A percentile compares a stretch with the other conserved stretches of the same genome.
Evolutionary conservation across 2,113 vertebrate genomes (phyloP).

Genomic region (Lethenteron reissneri): DNA sequence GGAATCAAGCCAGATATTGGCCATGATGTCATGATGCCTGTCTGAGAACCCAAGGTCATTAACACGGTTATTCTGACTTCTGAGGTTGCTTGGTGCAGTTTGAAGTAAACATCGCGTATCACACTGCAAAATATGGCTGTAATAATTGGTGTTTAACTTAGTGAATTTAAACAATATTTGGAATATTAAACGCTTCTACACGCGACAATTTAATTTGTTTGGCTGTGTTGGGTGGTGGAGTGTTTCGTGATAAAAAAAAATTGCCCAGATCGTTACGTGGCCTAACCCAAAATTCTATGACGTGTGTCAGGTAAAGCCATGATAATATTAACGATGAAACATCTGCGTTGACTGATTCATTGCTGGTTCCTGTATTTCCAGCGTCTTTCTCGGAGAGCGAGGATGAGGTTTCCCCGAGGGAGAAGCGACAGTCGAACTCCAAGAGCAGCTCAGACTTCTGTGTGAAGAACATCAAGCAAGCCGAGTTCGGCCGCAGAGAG

Average conservation of each 20-base stretch:
- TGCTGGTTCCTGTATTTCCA: conserved; percentile 21
- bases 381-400: conserved; percentile 84
- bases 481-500: conserved; percentile 70
- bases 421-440: conserved; percentile 69
- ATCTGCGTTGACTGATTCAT: background rate
- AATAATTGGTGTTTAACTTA: too few species aligned
- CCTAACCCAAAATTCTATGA: background rate
- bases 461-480: conserved; percentile 87
- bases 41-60: too few species aligned
- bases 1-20: too few species aligned
- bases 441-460: conserved; percentile 82
- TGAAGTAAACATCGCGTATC: too few species aligned
- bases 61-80: too few species aligned
- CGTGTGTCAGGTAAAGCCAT: background rate
- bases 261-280: background rate
- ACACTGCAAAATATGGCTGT: too few species aligned
- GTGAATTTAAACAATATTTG: background rate
- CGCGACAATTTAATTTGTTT: background rate
- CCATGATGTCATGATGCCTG: too few species aligned
- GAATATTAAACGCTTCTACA: background rate
- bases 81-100: too few species aligned
- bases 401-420: conserved; percentile 74
- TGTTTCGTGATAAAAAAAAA: background rate
- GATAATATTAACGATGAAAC: background rate
- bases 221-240: background rate